Base-by-base conservation (phyloP, 2,113 vertebrate genomes). In the Aix galericulata region DNA sequence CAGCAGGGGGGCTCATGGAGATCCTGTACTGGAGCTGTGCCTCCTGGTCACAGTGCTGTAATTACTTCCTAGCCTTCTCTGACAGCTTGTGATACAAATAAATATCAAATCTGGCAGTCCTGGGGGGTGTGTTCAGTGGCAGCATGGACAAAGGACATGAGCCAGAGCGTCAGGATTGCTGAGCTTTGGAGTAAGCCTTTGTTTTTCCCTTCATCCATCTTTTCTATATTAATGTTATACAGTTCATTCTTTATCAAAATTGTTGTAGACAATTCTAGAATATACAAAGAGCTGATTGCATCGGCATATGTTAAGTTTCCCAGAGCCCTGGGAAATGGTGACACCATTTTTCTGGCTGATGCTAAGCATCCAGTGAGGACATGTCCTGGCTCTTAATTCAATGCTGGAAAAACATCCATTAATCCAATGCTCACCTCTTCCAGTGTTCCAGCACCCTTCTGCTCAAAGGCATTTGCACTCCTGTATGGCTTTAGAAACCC, bases 331-430 rank as follows among this genome's bases (percentile, higher is more conserved):
- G 42, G 75, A 63, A 86, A 44, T 8, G 5, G n/a, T 56, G 62
- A 46, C 0, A 1, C n/a, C 6, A 6, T 64, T 16, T 2, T 31
- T 44, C 52, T 72, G 50, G 38, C 34, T 26, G 48, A 15, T 91
- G 13, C 34, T 52, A 18, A 40, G 44, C 2, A 4, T 64, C 13
- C 13, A 14, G 21, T 56, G 59, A 27, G 48, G 13, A 8, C 10
- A 20, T 78, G 6, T 15, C 11, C 31, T 59, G 66, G 11, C 36
- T 83, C 40, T 64, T 80, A 17, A 17, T 42, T 84, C 60, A 36
- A 0, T 1, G 4, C 56, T 44, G 29, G 5, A n/a, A 8, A n/a
- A n/a, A 2, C 22, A 42, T 10, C 48, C 14, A 0, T n/a, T 55
- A 22, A 26, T 26, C 52, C 17, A 7, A 22, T 60, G 23, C 75